These are phyloP conservation scores for Tenualosa thibaudeaui DNA, from an alignment of 2,797 vertebrate genomes.

Conservation along the genomic window DNA sequence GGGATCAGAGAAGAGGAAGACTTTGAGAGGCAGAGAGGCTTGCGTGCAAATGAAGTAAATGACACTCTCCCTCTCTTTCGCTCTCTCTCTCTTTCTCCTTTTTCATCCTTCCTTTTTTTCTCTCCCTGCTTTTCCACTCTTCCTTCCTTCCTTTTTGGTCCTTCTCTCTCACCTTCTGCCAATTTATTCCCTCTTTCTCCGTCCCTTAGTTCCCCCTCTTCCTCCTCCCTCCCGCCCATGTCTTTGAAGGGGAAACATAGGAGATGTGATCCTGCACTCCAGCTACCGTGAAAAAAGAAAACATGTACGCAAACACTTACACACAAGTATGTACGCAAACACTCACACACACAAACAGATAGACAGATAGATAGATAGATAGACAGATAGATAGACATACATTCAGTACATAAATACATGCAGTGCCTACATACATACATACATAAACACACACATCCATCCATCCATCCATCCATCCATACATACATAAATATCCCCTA, in stretches of 20 bases:
- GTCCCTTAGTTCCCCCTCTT: not conserved
- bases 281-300: not conserved
- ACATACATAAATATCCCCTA: not conserved
- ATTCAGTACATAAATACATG: not conserved
- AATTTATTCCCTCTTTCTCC: conserved; percentile 27
- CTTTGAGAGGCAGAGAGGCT: conserved; percentile 66
- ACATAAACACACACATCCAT: not conserved
- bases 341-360: not conserved
- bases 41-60: conserved; percentile 69
- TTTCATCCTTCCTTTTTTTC: conserved; percentile 34
- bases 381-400: not conserved
- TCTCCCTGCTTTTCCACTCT: conserved; percentile 26
- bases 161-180: conserved; percentile 6
- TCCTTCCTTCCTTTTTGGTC: conserved; percentile 9
- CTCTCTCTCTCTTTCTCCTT: conserved; percentile 25
- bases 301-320: not conserved
- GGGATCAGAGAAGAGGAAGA: conserved; percentile 66
- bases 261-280: not conserved
- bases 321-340: not conserved
- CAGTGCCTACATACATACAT: not conserved
- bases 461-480: not conserved
- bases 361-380: not conserved
- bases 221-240: not conserved
- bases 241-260: not conserved
- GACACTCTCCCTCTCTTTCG: conserved; percentile 43